Conservation (phyloP, 2,797 vertebrate genomes). For the Aselliscus stoliczkanus region DNA sequence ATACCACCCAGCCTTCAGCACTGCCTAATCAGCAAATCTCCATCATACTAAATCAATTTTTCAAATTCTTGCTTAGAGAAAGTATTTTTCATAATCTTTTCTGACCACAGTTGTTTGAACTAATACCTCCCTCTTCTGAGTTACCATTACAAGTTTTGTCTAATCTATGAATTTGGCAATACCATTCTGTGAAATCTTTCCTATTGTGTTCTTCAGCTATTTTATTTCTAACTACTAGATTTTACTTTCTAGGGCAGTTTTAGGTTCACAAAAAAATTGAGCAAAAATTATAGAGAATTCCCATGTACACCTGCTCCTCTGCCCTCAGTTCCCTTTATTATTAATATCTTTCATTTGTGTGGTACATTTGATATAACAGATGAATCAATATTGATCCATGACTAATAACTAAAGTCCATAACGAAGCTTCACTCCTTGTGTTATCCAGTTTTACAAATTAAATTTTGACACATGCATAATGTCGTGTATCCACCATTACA, state of each 20-base stretch:
- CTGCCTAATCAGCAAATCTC: not conserved
- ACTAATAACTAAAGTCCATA: not conserved
- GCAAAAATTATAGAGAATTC: not conserved
- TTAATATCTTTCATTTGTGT: not conserved
- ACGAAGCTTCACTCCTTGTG: not conserved
- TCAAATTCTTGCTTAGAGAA: not conserved
- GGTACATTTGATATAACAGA: not conserved
- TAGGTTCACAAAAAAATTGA: not conserved
- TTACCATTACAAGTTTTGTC: not conserved
- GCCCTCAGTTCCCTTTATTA: not conserved
- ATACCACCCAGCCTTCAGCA: not conserved
- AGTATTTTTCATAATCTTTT: not conserved
- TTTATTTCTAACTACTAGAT: not conserved
- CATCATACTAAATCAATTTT: not conserved
- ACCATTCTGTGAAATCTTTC: not conserved
- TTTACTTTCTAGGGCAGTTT: not conserved
- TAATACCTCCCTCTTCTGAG: not conserved
- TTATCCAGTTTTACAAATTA: not conserved
- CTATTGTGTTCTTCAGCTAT: not conserved
- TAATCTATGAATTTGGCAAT: not conserved
- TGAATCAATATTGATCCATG: not conserved
- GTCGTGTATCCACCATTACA: not conserved
- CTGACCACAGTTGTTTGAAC: not conserved
- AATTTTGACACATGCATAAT: not conserved
- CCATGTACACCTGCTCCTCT: not conserved